Conservation (phyloP, 2,888 invertebrate genomes). For the Macaria notata region DNA sequence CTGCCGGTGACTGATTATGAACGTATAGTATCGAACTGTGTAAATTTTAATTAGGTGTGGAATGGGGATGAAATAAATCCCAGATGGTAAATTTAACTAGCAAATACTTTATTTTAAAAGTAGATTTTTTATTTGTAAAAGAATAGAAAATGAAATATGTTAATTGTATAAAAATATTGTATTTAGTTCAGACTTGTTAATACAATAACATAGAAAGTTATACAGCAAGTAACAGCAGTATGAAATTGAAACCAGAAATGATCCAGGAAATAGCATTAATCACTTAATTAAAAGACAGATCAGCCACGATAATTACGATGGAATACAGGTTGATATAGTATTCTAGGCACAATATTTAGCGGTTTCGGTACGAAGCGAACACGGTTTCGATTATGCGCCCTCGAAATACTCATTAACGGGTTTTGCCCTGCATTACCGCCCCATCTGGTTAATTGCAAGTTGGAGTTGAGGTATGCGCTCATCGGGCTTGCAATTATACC, state of each 20-base stretch:
- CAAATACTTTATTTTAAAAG: too few species aligned
- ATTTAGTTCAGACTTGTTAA: too few species aligned
- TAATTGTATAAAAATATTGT: too few species aligned
- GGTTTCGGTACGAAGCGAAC: slow-evolving; percentile 24
- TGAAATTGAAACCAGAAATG: too few species aligned
- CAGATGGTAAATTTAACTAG: too few species aligned
- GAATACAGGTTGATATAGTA: slow-evolving; percentile 28
- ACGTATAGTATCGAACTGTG: slow-evolving; percentile 30
- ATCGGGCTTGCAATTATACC: slow-evolving; percentile 7
- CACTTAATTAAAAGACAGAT: background rate
- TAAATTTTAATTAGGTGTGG: slow-evolving; percentile 14
- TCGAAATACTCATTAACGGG: slow-evolving; percentile 22
- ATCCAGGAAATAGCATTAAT: background rate
- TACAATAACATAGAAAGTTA: too few species aligned
- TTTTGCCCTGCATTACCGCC: slow-evolving; percentile 16
- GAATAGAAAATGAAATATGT: too few species aligned
- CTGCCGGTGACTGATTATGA: slow-evolving; percentile 58
- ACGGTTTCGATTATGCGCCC: slow-evolving; percentile 23
- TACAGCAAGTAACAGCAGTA: too few species aligned
- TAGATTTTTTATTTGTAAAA: too few species aligned
- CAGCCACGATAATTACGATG: slow-evolving; percentile 4
- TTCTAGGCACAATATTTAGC: slow-evolving; percentile 27
- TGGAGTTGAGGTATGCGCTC: slow-evolving; percentile 15
- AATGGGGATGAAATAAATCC: too few species aligned
- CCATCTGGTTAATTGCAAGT: slow-evolving; percentile 25